Conservation (phyloP, 92 coral and sea anemone genomes). For the Parazoanthus atlanticus region DNA sequence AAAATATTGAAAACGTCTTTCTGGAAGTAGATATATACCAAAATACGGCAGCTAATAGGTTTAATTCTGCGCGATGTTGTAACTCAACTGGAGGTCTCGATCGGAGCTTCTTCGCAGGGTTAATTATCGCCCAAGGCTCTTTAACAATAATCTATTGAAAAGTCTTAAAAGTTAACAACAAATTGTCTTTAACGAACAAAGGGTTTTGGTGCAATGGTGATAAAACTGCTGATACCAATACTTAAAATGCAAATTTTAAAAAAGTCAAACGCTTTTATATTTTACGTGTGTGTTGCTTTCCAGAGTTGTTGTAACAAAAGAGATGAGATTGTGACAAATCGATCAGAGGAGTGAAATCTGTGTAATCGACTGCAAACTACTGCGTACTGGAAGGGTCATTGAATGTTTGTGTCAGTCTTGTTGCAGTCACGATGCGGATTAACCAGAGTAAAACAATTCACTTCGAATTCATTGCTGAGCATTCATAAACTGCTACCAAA, state of each 20-base stretch:
- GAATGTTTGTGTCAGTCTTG: background rate
- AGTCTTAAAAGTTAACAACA: background rate
- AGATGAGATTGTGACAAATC: background rate
- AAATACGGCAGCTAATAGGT: background rate
- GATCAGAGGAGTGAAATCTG: background rate
- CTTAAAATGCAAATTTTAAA: slow-evolving; percentile 24
- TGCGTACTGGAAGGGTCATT: background rate
- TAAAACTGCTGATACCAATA: background rate
- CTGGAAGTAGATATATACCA: background rate
- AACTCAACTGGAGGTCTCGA: background rate
- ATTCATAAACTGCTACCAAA: background rate
- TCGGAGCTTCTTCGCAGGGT: background rate
- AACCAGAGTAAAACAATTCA: background rate
- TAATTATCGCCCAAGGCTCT: background rate
- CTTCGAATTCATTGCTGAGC: background rate
- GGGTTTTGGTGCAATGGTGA: background rate
- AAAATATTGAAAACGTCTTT: background rate
- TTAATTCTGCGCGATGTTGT: background rate
- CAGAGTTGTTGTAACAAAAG: background rate
- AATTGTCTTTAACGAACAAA: slow-evolving; percentile 8
- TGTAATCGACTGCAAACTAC: background rate
- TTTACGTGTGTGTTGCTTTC: background rate
- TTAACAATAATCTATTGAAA: slow-evolving; percentile 13
- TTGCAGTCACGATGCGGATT: background rate
- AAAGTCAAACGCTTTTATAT: background rate